Percentiles rank a stretch among this genome's conserved stretches.
These are phyloP conservation scores for Hydrotaea diabolus DNA, from an alignment of 2,888 invertebrate species.

Conservation along the genomic window DNA sequence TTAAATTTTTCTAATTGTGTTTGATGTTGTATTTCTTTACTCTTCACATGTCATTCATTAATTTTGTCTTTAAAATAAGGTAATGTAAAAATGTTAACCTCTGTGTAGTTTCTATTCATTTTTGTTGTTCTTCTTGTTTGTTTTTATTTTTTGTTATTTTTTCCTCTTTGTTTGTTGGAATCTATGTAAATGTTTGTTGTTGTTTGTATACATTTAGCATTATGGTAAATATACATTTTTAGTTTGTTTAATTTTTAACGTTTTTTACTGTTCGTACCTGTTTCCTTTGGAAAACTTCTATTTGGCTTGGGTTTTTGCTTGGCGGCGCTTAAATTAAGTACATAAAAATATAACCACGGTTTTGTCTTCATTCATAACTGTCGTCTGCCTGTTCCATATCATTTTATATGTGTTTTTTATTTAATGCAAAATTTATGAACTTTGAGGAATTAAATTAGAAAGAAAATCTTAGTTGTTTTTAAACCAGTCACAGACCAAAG, in stretches of 20 bases:
- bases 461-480: constrained; percentile 11
- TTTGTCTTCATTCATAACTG: background rate
- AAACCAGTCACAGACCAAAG: too few species aligned
- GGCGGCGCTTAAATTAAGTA: background rate
- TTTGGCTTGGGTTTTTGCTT: background rate
- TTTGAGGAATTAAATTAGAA: background rate
- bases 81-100: constrained; percentile 63
- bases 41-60: background rate
- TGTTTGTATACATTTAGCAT: background rate
- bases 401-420: background rate
- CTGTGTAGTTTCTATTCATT: constrained; percentile 37
- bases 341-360: background rate
- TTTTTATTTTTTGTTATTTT: background rate
- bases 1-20: background rate
- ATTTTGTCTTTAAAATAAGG: constrained; percentile 44
- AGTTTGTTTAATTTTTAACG: background rate
- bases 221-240: background rate
- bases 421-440: constrained; percentile 21
- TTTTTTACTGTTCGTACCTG: background rate
- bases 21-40: constrained; percentile 16
- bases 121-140: constrained; percentile 18
- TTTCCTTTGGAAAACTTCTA: background rate
- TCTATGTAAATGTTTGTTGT: background rate
- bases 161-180: background rate
- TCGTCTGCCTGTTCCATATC: background rate